phyloP scores from a whole-genome alignment of 2,888 invertebrate species.

The Agrenia bidenticulata region DNA sequence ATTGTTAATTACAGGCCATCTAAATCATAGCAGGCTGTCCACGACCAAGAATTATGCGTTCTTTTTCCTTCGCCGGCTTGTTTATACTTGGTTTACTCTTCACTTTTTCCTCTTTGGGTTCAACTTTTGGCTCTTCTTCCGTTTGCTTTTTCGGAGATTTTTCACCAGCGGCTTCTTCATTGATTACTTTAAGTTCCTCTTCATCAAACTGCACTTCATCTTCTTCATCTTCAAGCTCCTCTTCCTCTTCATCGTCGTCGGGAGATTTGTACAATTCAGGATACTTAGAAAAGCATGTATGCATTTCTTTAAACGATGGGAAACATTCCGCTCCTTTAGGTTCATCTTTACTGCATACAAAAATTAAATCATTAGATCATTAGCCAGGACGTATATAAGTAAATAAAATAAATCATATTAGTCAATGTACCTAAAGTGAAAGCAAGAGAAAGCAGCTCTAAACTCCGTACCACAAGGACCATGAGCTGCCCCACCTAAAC shows the following conservation, averaged over 20 bases:
- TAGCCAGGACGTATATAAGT: background rate
- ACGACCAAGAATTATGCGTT: slow-evolving; percentile 20
- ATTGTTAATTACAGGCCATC: no score
- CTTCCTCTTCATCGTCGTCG: slow-evolving; percentile 63
- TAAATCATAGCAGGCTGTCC: slow-evolving; percentile 35
- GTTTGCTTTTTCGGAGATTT: slow-evolving; percentile 5
- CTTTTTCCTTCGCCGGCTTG: slow-evolving; percentile 17
- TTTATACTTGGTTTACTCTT: slow-evolving; percentile 11
- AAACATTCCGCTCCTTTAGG: slow-evolving; percentile 93
- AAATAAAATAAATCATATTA: background rate
- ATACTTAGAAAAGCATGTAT: slow-evolving; percentile 82
- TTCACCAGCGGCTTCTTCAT: slow-evolving; percentile 29
- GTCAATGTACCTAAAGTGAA: slow-evolving; percentile 75
- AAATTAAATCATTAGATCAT: background rate
- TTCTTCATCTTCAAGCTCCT: slow-evolving; percentile 60
- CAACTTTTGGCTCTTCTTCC: slow-evolving; percentile 13
- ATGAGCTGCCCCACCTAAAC: slow-evolving; percentile 95
- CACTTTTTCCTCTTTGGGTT: slow-evolving; percentile 4
- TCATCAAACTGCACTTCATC: slow-evolving; percentile 49
- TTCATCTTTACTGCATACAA: slow-evolving; percentile 64
- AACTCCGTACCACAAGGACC: slow-evolving; percentile 94
- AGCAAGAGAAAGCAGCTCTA: slow-evolving; percentile 90
- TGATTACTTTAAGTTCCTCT: slow-evolving; percentile 50
- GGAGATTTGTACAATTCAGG: slow-evolving; percentile 70
- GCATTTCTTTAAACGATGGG: slow-evolving; percentile 86